Percentiles rank a stretch among this genome's conserved stretches.
phyloP scores from a whole-genome alignment of 2,797 vertebrate genomes.

The Mus spretus region DNA sequence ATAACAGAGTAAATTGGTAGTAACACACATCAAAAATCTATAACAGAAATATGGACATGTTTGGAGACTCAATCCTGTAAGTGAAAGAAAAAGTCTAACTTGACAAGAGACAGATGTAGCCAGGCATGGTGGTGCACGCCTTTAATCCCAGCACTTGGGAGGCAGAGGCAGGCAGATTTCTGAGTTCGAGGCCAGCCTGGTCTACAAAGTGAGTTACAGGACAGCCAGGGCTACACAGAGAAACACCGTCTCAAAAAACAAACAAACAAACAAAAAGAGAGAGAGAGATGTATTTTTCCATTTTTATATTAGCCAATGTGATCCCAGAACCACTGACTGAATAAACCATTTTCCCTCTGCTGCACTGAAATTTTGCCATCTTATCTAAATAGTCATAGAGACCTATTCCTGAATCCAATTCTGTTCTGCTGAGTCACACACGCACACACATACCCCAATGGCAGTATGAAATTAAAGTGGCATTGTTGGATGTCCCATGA shows the following conservation, averaged over 20 bases:
- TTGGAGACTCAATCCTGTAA: background rate
- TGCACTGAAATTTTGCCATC: background rate
- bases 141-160: too few species aligned
- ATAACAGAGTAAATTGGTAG: background rate
- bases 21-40: background rate
- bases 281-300: background rate
- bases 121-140: too few species aligned
- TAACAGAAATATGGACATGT: background rate
- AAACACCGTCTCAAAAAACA: too few species aligned
- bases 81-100: background rate
- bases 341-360: background rate
- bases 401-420: background rate
- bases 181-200: too few species aligned
- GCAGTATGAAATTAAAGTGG: background rate
- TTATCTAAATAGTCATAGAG: background rate
- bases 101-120: background rate
- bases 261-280: too few species aligned
- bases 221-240: too few species aligned
- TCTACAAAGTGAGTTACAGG: too few species aligned
- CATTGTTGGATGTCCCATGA: background rate
- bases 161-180: too few species aligned
- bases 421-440: background rate
- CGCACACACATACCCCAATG: background rate
- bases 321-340: background rate
- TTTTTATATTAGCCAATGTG: background rate